A percentile compares a stretch with the other conserved stretches of the same genome.
These are phyloP conservation scores for Stegostoma tigrinum DNA, from an alignment of 2,113 vertebrate species.

Conservation along the genomic window DNA sequence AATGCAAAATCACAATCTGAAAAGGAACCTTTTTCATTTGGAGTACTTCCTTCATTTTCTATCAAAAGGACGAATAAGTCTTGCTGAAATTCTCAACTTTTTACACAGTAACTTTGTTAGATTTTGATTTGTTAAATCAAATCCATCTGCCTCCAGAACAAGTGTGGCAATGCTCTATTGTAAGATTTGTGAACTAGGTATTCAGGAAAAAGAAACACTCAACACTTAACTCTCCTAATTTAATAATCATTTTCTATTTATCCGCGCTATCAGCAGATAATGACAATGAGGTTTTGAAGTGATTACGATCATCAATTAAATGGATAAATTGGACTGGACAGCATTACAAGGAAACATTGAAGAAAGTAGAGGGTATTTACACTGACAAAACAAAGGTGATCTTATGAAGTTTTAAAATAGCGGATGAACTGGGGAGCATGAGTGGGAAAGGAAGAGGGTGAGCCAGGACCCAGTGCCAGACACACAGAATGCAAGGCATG, in stretches of 20 bases:
- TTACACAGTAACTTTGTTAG: neutral
- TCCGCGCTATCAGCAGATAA: neutral
- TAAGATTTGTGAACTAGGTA: neutral
- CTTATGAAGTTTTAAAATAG: neutral
- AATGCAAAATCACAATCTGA: neutral
- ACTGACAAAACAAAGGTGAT: neutral
- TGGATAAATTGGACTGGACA: neutral
- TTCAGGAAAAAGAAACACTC: neutral
- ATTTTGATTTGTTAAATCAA: neutral
- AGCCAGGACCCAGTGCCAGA: no score
- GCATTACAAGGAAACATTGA: neutral
- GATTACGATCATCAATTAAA: neutral
- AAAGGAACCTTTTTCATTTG: neutral
- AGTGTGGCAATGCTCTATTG: neutral
- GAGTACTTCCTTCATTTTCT: neutral
- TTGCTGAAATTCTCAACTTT: neutral
- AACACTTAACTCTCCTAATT: neutral
- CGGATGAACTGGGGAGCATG: no score
- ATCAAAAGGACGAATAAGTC: neutral
- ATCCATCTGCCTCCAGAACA: neutral
- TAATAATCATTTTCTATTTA: neutral
- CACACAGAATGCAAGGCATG: no score
- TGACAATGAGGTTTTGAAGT: neutral
- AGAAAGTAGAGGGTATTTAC: neutral
- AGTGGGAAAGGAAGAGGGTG: no score